phyloP scores from a whole-genome alignment of 2,888 invertebrate species.

The Gasteruption jaculator region DNA sequence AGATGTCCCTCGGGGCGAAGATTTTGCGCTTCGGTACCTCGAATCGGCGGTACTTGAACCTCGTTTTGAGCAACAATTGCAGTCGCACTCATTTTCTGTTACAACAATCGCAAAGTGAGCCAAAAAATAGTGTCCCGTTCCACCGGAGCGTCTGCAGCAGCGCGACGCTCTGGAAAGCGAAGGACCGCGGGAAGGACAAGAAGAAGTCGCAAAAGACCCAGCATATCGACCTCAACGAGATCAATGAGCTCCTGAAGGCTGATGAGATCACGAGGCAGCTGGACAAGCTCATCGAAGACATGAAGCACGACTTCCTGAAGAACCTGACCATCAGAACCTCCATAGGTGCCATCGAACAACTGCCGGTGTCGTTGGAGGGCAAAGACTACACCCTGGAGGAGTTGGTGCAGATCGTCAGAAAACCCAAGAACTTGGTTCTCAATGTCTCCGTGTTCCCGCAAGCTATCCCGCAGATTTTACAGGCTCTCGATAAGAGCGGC shows the following conservation, averaged over 20 bases:
- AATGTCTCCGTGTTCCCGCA: conserved; percentile 83
- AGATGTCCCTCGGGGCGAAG: too few relatives aligned
- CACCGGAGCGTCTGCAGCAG: conserved; percentile 8
- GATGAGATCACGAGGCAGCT: conserved; percentile 66
- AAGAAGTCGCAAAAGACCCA: conserved; percentile 53
- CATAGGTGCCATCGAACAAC: conserved; percentile 74
- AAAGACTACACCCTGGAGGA: conserved; percentile 81
- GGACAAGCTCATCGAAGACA: conserved; percentile 62
- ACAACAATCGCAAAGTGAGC: too few relatives aligned
- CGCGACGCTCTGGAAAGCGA: too few relatives aligned
- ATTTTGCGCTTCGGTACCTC: too few relatives aligned
- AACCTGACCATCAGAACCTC: conserved; percentile 77
- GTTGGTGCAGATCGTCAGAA: conserved; percentile 80
- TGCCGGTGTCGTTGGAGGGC: conserved; percentile 72
- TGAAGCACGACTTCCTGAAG: conserved; percentile 77
- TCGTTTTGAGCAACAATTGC: too few relatives aligned
- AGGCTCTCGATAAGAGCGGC: conserved; percentile 74
- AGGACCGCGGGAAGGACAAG: conserved; percentile 40
- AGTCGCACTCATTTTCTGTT: too few relatives aligned
- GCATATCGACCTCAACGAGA: conserved; percentile 65
- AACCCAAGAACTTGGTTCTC: conserved; percentile 80
- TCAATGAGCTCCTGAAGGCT: conserved; percentile 68
- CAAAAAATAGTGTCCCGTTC: too few relatives aligned
- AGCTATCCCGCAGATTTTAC: conserved; percentile 74
- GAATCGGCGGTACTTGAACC: too few relatives aligned